Conservation (phyloP, 2,888 invertebrate genomes). For the Corythucha ciliata region DNA sequence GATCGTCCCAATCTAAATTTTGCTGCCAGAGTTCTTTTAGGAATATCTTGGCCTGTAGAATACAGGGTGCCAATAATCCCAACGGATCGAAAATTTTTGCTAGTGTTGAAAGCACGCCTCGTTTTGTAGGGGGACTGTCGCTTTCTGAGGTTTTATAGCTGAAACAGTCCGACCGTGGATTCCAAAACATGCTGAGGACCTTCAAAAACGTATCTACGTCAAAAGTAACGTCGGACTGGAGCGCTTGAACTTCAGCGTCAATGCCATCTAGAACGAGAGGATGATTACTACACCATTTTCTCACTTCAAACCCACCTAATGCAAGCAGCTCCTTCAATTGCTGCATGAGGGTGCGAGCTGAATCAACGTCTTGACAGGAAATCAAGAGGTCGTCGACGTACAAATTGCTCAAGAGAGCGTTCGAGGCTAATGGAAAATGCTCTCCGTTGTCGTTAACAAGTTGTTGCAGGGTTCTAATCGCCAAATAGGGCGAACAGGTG, state of each 20-base stretch:
- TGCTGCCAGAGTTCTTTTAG: conserved; percentile 31
- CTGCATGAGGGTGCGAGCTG: conserved; percentile 8
- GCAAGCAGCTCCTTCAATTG: conserved; percentile 16
- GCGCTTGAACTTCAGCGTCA: background rate
- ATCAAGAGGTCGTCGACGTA: conserved; percentile 22
- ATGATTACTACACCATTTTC: conserved; percentile 15
- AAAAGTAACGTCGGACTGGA: background rate
- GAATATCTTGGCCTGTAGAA: conserved; percentile 28
- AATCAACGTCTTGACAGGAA: conserved; percentile 6
- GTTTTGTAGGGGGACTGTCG: conserved; percentile 11
- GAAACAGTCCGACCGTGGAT: conserved; percentile 24
- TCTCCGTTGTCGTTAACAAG: conserved; percentile 25
- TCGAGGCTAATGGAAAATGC: conserved; percentile 25
- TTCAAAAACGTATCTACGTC: conserved; percentile 19
- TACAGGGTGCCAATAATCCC: no score
- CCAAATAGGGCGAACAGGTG: conserved; percentile 29
- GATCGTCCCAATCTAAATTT: conserved; percentile 32
- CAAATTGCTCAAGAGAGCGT: conserved; percentile 12
- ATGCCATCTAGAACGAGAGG: conserved; percentile 2
- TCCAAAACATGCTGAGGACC: conserved; percentile 30
- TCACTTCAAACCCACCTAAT: conserved; percentile 22
- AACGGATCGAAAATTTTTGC: conserved; percentile 29
- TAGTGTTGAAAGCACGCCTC: conserved; percentile 17
- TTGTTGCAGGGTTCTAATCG: conserved; percentile 28
- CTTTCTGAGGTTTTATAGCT: conserved; percentile 11